Evolutionary conservation across 2,797 vertebrate species (phyloP).

Genomic region (Enteromius afrohamiltoni): DNA sequence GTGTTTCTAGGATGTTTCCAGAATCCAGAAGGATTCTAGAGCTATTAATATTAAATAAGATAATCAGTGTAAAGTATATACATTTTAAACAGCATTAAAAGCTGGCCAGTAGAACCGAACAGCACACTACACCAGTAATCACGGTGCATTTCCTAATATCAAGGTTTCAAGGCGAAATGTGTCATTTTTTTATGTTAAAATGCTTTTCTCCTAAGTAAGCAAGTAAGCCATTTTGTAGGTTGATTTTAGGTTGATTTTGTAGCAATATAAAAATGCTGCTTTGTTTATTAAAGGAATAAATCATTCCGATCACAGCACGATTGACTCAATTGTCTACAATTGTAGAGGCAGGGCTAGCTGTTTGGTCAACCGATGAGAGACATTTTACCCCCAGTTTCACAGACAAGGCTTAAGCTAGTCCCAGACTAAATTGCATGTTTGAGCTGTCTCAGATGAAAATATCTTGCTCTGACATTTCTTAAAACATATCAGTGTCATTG

Average conservation of each 20-base stretch:
- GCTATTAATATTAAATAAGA: neutral
- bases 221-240: neutral
- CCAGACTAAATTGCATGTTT: too few relatives aligned
- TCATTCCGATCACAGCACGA: neutral
- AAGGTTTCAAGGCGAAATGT: neutral
- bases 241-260: too few relatives aligned
- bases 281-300: constrained; percentile 12
- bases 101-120: neutral
- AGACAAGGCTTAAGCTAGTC: too few relatives aligned
- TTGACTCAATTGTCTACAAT: neutral
- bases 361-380: neutral
- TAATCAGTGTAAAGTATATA: neutral
- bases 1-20: neutral
- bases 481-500: too few relatives aligned
- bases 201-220: neutral
- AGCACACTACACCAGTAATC: neutral
- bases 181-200: neutral
- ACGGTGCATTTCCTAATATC: neutral
- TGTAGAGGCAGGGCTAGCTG: neutral
- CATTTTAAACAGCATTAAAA: neutral
- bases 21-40: too few relatives aligned
- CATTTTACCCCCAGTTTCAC: neutral
- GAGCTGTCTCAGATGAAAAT: too few relatives aligned
- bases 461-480: too few relatives aligned
- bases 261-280: neutral